Evolutionary conservation across 2,797 vertebrate species (phyloP).

Genomic region (Florisuga fusca): DNA sequence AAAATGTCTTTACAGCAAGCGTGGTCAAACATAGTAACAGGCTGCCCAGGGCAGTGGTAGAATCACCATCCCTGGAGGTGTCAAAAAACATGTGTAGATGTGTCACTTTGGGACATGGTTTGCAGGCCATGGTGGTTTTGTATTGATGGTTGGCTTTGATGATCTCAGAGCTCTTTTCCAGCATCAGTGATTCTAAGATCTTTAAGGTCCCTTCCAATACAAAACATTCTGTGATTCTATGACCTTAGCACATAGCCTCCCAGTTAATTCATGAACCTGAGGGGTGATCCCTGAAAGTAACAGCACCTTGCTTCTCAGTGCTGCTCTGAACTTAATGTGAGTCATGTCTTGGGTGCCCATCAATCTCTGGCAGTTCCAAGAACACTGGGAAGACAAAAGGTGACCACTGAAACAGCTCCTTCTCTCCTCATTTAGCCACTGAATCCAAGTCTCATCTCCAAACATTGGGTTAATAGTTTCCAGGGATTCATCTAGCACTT

Average conservation of each 20-base stretch:
- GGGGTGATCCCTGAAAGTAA: rapidly evolving
- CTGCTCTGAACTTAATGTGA: background rate
- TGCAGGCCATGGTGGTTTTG: no score
- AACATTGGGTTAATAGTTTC: background rate
- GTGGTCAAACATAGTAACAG: no score
- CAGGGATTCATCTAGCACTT: background rate
- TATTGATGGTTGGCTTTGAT: no score
- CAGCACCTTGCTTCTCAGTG: background rate
- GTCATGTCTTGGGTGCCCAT: background rate
- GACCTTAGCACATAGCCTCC: background rate
- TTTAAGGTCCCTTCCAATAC: no score
- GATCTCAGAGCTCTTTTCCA: no score
- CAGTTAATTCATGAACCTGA: background rate
- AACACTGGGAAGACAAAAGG: background rate
- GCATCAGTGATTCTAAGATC: no score
- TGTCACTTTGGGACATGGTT: no score
- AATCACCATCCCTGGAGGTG: no score
- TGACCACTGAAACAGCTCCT: background rate
- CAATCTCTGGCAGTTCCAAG: background rate
- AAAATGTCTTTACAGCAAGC: no score
- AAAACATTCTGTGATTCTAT: no score
- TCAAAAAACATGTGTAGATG: no score
- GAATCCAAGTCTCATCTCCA: background rate
- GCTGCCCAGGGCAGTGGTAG: no score
- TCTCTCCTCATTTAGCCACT: background rate